Evolutionary conservation across 2,888 invertebrate species (phyloP).

Genomic region (Sipha maydis): DNA sequence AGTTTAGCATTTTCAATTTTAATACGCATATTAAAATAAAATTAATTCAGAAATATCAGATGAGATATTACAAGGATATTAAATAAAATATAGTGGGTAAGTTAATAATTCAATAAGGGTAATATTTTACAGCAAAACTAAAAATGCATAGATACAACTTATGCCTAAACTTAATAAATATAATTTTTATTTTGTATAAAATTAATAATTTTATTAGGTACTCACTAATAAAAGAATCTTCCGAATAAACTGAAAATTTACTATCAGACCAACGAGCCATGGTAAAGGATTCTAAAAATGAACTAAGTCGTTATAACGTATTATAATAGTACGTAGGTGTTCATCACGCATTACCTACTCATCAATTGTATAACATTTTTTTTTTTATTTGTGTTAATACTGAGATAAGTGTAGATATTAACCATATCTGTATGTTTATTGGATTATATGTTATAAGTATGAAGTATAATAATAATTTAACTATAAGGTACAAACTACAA

Average conservation of each 20-base stretch:
- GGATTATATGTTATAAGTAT: conserved; percentile 37
- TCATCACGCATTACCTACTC: neutral
- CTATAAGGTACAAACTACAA: conserved; percentile 23
- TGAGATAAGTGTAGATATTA: conserved; percentile 50
- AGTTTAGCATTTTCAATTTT: too few relatives aligned
- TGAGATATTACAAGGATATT: too few relatives aligned
- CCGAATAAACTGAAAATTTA: conserved; percentile 46
- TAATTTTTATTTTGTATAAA: too few relatives aligned
- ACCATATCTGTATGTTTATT: conserved; percentile 36
- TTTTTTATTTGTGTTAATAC: conserved; percentile 46
- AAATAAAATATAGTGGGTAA: too few relatives aligned
- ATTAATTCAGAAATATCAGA: too few relatives aligned
- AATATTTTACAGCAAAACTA: too few relatives aligned
- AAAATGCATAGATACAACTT: too few relatives aligned
- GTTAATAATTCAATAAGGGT: too few relatives aligned
- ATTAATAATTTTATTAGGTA: neutral
- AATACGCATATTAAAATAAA: too few relatives aligned
- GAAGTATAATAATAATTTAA: conserved; percentile 14
- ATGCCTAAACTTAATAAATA: too few relatives aligned
- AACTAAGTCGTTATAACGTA: conserved; percentile 46
- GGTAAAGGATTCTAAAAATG: conserved; percentile 19
- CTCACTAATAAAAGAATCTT: conserved; percentile 57
- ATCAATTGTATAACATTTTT: conserved; percentile 33
- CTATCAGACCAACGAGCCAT: conserved; percentile 52
- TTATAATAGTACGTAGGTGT: neutral